phyloP scores from a whole-genome alignment of 2,888 invertebrate genomes.

The Galerucella calmariensis region DNA sequence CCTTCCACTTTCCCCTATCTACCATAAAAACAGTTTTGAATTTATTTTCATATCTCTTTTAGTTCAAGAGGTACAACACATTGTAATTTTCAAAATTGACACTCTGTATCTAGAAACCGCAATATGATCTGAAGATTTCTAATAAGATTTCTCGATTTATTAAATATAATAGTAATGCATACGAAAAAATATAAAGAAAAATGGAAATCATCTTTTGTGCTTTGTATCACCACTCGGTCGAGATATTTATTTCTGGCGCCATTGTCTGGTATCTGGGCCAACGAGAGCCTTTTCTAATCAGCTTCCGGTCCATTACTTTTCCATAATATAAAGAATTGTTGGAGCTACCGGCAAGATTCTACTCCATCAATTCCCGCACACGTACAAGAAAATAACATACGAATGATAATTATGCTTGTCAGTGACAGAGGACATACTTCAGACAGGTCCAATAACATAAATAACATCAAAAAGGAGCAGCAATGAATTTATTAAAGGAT shows the following conservation, averaged over 20 bases:
- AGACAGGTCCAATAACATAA: too few species aligned
- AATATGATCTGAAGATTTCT: too few species aligned
- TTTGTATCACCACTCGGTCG: background rate
- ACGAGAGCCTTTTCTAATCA: slow-evolving; percentile 50
- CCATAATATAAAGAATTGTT: slow-evolving; percentile 44
- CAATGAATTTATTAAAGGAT: too few species aligned
- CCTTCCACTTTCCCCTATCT: too few species aligned
- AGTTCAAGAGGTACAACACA: too few species aligned
- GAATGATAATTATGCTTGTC: background rate
- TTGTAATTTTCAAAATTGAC: too few species aligned
- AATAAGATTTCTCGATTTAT: too few species aligned
- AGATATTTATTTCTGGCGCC: slow-evolving; percentile 16
- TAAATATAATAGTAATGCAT: background rate
- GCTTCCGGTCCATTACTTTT: slow-evolving; percentile 50
- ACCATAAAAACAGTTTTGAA: too few species aligned
- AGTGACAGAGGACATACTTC: too few species aligned
- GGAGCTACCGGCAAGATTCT: slow-evolving; percentile 30
- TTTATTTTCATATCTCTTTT: too few species aligned
- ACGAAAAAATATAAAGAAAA: background rate
- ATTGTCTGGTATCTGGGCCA: slow-evolving; percentile 34
- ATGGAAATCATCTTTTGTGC: background rate
- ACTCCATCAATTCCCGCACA: slow-evolving; percentile 8
- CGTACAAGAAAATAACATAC: background rate
- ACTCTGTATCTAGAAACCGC: too few species aligned
- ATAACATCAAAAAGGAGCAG: too few species aligned